A percentile compares a stretch with the other conserved stretches of the same genome.
These are phyloP conservation scores for Sepiola atlantica DNA, from an alignment of 2,888 invertebrate species.

Conservation along the genomic window DNA sequence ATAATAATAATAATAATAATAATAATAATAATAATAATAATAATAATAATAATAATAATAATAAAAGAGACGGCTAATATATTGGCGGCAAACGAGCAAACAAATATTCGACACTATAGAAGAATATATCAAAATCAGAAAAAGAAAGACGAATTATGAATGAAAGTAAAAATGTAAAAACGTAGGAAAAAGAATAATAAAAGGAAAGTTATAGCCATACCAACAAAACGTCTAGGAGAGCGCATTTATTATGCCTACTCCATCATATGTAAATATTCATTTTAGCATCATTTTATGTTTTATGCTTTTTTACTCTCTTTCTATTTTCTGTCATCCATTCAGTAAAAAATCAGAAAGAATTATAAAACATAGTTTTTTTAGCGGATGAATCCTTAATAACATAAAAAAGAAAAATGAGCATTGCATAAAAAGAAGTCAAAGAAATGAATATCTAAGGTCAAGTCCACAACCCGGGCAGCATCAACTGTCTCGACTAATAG, in stretches of 20 bases:
- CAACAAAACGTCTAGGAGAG: neutral
- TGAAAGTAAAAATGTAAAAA: too few species aligned
- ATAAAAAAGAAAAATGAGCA: neutral
- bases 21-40: too few species aligned
- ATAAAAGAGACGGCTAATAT: too few species aligned
- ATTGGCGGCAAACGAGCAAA: too few species aligned
- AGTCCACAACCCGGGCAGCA: neutral
- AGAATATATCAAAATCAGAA: too few species aligned
- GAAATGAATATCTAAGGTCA: slow-evolving; percentile 8
- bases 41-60: too few species aligned
- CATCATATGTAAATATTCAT: neutral
- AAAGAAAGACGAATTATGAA: too few species aligned
- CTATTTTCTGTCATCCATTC: neutral
- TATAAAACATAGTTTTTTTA: neutral
- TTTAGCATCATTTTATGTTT: neutral
- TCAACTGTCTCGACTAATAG: neutral
- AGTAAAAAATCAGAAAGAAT: neutral
- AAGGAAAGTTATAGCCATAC: neutral
- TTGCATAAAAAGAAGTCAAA: neutral
- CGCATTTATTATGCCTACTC: neutral
- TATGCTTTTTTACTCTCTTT: neutral
- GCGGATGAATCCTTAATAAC: neutral
- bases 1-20: too few species aligned
- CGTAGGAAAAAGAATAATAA: neutral
- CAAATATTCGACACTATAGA: too few species aligned